These are phyloP conservation scores for Lepas anatifera DNA, from an alignment of 2,888 invertebrate genomes.

Conservation along the genomic window DNA sequence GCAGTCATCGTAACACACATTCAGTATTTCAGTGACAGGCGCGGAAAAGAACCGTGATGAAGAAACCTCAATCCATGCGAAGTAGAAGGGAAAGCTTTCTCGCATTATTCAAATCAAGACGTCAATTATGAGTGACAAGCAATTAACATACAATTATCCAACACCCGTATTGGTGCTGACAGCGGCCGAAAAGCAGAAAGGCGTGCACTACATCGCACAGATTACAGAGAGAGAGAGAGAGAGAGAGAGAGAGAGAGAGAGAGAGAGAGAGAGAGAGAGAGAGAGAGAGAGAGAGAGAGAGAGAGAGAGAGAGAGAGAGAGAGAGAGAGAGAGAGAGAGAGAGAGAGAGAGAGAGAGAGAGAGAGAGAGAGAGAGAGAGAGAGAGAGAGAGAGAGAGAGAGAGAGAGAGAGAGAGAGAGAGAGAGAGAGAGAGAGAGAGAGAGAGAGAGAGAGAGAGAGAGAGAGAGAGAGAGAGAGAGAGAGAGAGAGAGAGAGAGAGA, in stretches of 20 bases:
- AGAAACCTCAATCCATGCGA: too few relatives aligned
- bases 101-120: neutral
- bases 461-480: neutral
- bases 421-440: neutral
- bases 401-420: constrained; percentile 9
- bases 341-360: neutral
- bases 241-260: too few relatives aligned
- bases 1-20: too few relatives aligned
- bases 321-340: neutral
- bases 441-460: neutral
- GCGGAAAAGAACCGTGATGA: too few relatives aligned
- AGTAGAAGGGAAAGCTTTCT: too few relatives aligned
- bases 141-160: neutral
- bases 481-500: neutral
- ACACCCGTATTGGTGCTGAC: neutral
- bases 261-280: too few relatives aligned
- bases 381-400: neutral
- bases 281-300: too few relatives aligned
- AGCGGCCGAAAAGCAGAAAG: neutral
- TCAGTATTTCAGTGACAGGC: too few relatives aligned
- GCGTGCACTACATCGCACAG: neutral
- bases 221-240: too few relatives aligned
- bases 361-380: constrained; percentile 5
- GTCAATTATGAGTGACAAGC: neutral
- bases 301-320: neutral